phyloP scores from a whole-genome alignment of 2,888 invertebrate genomes.

The Eurytoma californica region DNA sequence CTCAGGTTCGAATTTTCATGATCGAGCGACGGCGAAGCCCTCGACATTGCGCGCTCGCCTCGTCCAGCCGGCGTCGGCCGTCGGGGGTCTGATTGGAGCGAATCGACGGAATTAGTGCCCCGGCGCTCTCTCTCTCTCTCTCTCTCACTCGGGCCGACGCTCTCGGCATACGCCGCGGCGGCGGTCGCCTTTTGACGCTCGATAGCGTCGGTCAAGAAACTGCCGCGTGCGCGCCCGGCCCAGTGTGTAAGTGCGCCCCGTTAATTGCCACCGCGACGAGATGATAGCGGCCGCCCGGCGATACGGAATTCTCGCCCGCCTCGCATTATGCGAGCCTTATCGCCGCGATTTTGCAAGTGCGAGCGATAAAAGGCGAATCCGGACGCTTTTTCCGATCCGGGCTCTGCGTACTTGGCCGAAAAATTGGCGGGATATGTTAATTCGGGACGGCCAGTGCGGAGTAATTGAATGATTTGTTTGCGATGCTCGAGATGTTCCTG shows the following conservation, averaged over 20 bases:
- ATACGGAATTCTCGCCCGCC: not conserved
- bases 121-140: slow-evolving; percentile 4
- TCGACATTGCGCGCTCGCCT: not conserved
- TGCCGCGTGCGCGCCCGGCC: slow-evolving; percentile 1
- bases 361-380: too few species aligned
- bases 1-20: slow-evolving; percentile 1
- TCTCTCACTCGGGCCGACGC: slow-evolving; percentile 20
- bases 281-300: slow-evolving; percentile 1
- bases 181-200: slow-evolving; percentile 58
- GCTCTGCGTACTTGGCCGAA: too few species aligned
- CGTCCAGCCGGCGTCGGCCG: slow-evolving; percentile 3
- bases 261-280: slow-evolving; percentile 35
- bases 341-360: not conserved
- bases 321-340: not conserved
- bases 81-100: slow-evolving; percentile 49
- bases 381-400: too few species aligned
- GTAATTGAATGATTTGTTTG: too few species aligned
- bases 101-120: slow-evolving; percentile 53
- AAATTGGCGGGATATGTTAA: too few species aligned
- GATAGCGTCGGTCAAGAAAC: slow-evolving; percentile 56
- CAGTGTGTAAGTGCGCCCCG: slow-evolving; percentile 17
- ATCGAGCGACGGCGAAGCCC: not conserved
- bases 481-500: too few species aligned
- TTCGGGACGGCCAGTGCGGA: too few species aligned
- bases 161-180: slow-evolving; percentile 10